Evolutionary conservation across 2,113 vertebrate species (phyloP).

Genomic region (Ariopsis seemanni): DNA sequence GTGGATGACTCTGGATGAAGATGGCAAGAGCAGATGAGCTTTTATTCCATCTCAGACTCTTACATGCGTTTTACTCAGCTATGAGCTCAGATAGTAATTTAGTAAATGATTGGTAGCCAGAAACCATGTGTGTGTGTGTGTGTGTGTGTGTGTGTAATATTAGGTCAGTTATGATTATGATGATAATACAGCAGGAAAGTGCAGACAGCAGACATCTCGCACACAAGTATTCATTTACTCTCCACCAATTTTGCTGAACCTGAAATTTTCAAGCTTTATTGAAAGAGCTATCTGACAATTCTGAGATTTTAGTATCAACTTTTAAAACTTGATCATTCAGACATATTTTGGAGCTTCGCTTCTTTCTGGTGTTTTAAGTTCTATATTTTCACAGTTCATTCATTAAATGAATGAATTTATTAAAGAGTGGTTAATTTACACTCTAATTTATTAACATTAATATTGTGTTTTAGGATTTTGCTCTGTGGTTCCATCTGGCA

Average conservation of each 20-base stretch:
- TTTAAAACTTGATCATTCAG: not conserved
- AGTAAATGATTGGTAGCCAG: constrained; percentile 74
- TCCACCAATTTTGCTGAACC: not conserved
- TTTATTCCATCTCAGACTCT: constrained; percentile 27
- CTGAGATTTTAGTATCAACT: not conserved
- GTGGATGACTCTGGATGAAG: constrained; percentile 14
- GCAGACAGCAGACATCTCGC: constrained; percentile 31
- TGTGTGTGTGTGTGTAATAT: constrained; percentile 43
- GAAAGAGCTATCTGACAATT: too few species aligned
- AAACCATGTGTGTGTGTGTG: constrained; percentile 14
- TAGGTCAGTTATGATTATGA: constrained; percentile 48
- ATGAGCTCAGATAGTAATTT: constrained; percentile 59
- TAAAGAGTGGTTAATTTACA: too few species aligned
- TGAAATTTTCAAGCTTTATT: not conserved
- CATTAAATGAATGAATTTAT: not conserved
- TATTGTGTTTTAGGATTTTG: too few species aligned
- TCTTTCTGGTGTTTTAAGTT: not conserved
- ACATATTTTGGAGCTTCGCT: not conserved
- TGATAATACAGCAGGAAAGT: constrained; percentile 44
- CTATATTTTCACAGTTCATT: not conserved
- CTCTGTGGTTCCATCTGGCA: too few species aligned
- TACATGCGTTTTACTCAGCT: constrained; percentile 41
- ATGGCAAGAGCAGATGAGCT: not conserved
- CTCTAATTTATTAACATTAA: too few species aligned
- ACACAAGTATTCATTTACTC: not conserved